Base-by-base conservation (phyloP, 2,888 invertebrate species). In the Trichopria drosophilae region DNA sequence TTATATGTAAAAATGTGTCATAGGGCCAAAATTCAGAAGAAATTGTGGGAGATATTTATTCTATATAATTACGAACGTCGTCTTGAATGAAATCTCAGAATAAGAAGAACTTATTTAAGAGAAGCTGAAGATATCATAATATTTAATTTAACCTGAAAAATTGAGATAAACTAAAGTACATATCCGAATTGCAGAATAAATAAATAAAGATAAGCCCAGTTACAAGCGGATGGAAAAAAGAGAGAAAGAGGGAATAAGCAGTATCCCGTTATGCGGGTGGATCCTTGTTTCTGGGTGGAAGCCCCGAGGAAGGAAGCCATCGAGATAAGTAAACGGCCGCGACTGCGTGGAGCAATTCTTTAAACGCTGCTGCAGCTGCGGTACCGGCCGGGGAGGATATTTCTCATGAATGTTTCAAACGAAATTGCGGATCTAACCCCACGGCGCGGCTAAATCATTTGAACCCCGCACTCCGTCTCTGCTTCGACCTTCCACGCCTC, bases 341-440 rank as follows among this genome's bases (percentile, higher is more conserved):
- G 62, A 63, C 65, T 63, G 62, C 61, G 67, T 63, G 62, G 63
- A 63, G 67, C 67, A 70, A 69, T 70, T 69, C 69, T 71, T 71
- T 67, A 70, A 72, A 67, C 65, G 66, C 55, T 66, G 66, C 58
- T 64, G 66, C 63, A 67, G 61, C 62, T 63, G 62, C 50, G 63
- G 57, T 62, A 60, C 60, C 59, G 57, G 60, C 59, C 59, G 54
- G 57, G 40, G 59, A 62, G 69, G 68, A 72, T 72, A 72, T 72
- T 72, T 71, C 72, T 72, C 72, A 72, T 72, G 71, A 72, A 72
- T 72, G 71, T 71, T 72, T 69, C 71, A 72, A 72, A 72, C 68
- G 70, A 72, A 72, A 72, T 72, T 69, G 72, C 71, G 66, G 67
- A 69, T 72, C 71, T 71, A 72, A 72, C 70, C 71, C 71, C 69